Percentiles rank a stretch among this genome's conserved stretches.
These are phyloP conservation scores for Trogon melanurus DNA, from an alignment of 2,113 vertebrate species.

Conservation along the genomic window DNA sequence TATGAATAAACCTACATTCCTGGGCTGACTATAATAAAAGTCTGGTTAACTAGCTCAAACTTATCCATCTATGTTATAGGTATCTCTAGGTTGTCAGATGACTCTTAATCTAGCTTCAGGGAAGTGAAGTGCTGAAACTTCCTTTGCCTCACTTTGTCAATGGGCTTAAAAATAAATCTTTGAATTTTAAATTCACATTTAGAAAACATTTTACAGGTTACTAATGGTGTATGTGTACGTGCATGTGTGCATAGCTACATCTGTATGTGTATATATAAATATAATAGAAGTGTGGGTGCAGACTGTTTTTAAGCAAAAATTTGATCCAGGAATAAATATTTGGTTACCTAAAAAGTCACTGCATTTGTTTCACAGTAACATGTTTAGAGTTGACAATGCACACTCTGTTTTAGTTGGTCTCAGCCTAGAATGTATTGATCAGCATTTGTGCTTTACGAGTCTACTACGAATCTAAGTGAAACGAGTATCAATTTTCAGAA, in stretches of 20 bases:
- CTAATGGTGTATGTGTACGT: rapidly evolving
- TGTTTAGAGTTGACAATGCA: background rate
- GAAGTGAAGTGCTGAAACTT: background rate
- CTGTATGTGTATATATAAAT: rapidly evolving
- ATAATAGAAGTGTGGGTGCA: background rate
- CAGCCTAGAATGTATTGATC: background rate
- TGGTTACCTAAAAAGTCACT: background rate
- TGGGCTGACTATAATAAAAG: background rate
- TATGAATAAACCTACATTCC: background rate
- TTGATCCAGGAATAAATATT: background rate
- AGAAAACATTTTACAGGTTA: background rate
- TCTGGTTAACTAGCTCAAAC: background rate
- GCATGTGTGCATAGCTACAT: background rate
- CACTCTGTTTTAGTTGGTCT: background rate
- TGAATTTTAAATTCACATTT: background rate
- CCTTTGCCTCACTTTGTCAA: background rate
- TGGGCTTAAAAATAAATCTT: background rate
- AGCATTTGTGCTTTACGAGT: background rate
- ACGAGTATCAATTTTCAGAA: background rate
- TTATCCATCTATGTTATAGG: background rate
- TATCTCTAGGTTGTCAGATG: background rate
- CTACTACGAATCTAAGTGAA: background rate
- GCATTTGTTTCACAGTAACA: background rate
- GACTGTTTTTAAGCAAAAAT: background rate
- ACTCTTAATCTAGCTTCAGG: background rate